Conservation (phyloP, 2,797 vertebrate species). For the Rhinella marina region DNA sequence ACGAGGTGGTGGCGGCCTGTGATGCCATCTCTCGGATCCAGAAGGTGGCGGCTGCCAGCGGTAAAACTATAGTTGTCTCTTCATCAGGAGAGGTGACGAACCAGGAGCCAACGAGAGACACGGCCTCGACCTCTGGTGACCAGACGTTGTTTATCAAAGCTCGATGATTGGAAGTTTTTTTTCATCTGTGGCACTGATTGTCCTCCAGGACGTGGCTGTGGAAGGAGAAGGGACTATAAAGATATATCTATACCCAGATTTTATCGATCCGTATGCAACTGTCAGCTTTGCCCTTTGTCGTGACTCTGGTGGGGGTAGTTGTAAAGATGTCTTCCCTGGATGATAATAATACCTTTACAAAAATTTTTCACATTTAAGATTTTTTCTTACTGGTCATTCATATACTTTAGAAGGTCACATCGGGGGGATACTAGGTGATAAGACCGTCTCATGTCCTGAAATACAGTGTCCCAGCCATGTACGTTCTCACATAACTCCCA, state of each 20-base stretch:
- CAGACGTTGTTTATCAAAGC: conserved; percentile 83
- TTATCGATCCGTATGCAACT: background rate
- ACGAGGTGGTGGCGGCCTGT: conserved; percentile 92
- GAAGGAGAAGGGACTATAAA: background rate
- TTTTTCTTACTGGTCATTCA: background rate
- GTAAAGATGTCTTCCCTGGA: background rate
- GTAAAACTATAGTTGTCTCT: conserved; percentile 79
- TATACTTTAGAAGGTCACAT: background rate
- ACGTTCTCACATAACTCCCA: background rate
- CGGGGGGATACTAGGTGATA: background rate
- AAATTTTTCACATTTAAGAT: background rate
- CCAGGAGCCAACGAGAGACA: conserved; percentile 62
- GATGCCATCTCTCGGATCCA: conserved; percentile 89
- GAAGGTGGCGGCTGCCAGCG: conserved; percentile 72
- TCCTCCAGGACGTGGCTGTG: background rate
- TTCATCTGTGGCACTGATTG: background rate
- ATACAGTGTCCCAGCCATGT: background rate
- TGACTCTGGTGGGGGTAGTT: background rate
- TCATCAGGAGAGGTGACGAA: conserved; percentile 78
- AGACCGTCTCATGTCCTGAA: background rate
- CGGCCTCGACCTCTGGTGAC: conserved; percentile 69
- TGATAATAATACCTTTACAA: background rate
- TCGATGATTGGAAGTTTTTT: conserved; percentile 68
- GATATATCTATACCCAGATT: background rate
- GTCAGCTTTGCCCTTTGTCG: background rate